phyloP scores from a whole-genome alignment of 2,113 vertebrate species.

The Bos taurus region ARS-UCD2.0 NC_037347.1:61596001-61596500 shows the following conservation, averaged over 20 bases:
- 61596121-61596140: background rate
- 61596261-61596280: background rate
- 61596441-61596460: fast-evolving
- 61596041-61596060: background rate
- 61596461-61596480: background rate
- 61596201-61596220: too few relatives aligned
- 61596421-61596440: background rate
- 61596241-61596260: background rate
- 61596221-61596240: background rate
- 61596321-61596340: background rate
- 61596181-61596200: background rate
- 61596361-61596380: background rate
- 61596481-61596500: background rate
- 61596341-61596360: background rate
- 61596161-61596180: background rate
- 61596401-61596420: background rate
- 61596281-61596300: fast-evolving
- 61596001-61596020: background rate
- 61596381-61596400: background rate
- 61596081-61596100: background rate
- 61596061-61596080: background rate
- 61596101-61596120: background rate
- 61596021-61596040: background rate
- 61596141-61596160: background rate
- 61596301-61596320: background rate